These are phyloP conservation scores for Argopecten irradians DNA, from an alignment of 1,140 invertebrate genomes.

Conservation along the genomic window DNA sequence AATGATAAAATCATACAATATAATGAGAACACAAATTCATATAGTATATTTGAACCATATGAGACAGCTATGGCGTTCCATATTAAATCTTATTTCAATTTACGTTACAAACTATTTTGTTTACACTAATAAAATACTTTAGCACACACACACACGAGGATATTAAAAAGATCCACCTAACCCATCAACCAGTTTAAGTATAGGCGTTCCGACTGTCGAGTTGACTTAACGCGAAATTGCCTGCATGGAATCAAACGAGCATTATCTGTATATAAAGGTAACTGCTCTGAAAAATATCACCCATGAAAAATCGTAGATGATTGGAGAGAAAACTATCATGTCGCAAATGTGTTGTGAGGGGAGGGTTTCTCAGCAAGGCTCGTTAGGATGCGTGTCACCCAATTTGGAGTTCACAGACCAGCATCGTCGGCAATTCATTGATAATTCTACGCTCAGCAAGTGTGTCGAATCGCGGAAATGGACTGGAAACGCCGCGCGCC, in stretches of 20 bases:
- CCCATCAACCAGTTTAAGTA: too few relatives aligned
- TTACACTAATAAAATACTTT: too few relatives aligned
- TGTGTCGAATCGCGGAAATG: conserved; percentile 20
- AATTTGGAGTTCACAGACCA: conserved; percentile 10
- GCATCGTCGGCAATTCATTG: neutral
- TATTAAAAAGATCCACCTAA: too few relatives aligned
- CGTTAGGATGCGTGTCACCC: conserved; percentile 10
- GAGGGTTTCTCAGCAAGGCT: neutral
- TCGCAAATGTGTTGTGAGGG: conserved; percentile 10
- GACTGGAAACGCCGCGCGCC: conserved; percentile 11
- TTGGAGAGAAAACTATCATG: conserved; percentile 1
- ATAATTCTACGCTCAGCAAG: conserved; percentile 16
- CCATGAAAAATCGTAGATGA: conserved; percentile 21
- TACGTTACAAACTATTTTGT: too few relatives aligned
- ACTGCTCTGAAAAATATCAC: neutral
- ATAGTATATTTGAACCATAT: too few relatives aligned
- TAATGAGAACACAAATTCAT: too few relatives aligned
- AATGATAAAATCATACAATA: too few relatives aligned
- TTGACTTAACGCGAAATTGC: neutral
- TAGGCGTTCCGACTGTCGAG: too few relatives aligned
- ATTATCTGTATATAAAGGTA: neutral
- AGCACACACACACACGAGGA: too few relatives aligned
- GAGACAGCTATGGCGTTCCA: too few relatives aligned
- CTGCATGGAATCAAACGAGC: neutral
- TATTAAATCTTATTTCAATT: too few relatives aligned